A percentile compares a stretch with the other conserved stretches of the same genome.
Evolutionary conservation across 1,140 invertebrate species (phyloP).

Genomic region (Heterodera carotae): DNA sequence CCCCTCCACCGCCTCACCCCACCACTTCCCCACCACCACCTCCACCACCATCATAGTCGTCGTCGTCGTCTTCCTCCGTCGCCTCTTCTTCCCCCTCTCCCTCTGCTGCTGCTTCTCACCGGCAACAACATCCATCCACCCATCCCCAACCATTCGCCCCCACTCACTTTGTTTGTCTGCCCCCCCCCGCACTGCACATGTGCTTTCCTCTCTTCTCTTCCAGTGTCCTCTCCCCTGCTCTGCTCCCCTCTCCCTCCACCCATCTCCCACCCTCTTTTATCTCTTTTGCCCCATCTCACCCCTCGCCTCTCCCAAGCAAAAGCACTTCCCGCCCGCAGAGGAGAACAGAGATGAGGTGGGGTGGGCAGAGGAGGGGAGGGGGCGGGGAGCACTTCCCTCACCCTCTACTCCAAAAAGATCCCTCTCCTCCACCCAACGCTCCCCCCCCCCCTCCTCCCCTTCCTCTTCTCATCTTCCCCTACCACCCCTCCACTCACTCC

Average conservation of each 20-base stretch:
- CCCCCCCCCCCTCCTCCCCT: not conserved
- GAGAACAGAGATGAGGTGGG: not conserved
- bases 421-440: not conserved
- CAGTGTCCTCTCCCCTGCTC: no score
- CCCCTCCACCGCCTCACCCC: no score
- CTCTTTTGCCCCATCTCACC: not conserved
- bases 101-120: not conserved
- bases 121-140: not conserved
- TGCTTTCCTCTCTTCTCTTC: not conserved
- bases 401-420: not conserved
- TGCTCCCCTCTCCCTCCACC: not conserved
- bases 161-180: slow-evolving; percentile 2
- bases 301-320: not conserved
- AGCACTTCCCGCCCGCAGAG: not conserved
- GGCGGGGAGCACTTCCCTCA: slow-evolving; percentile 5
- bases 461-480: no score
- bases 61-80: not conserved
- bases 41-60: not conserved
- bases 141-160: not conserved
- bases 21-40: no score
- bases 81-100: not conserved
- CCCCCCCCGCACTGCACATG: not conserved
- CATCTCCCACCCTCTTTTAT: not conserved
- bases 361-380: not conserved
- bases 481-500: slow-evolving; percentile 3